Evolutionary conservation across 2,113 vertebrate genomes (phyloP).

Genomic region (Dromaius novaehollandiae): DNA sequence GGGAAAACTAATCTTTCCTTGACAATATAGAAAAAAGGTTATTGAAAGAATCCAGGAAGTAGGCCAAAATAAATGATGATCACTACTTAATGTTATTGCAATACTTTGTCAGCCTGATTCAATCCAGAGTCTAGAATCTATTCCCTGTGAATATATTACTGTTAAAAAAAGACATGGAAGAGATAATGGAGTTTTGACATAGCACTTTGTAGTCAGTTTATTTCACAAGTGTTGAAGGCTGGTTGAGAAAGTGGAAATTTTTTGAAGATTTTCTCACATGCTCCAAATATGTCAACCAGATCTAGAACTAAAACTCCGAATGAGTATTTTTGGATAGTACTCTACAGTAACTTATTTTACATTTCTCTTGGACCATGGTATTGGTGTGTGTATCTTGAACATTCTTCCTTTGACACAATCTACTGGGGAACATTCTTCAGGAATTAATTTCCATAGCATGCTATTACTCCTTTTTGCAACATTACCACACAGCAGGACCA

Average conservation of each 20-base stretch:
- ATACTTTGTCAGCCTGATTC: conserved; percentile 45
- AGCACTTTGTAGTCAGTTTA: conserved; percentile 58
- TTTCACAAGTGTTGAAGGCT: conserved; percentile 70
- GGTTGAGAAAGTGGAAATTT: conserved; percentile 61
- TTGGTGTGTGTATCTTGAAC: not conserved
- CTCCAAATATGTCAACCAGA: conserved; percentile 64
- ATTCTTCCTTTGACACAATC: not conserved
- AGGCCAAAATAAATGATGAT: conserved; percentile 3
- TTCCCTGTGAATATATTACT: conserved; percentile 50
- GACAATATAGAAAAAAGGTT: not conserved
- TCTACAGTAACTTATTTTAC: conserved; percentile 9
- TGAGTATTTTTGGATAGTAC: conserved; percentile 9
- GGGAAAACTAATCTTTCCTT: not conserved
- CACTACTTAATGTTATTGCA: not conserved
- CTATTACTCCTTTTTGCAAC: not conserved
- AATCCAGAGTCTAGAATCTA: conserved; percentile 30
- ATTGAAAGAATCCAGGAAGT: not conserved
- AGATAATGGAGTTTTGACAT: conserved; percentile 51
- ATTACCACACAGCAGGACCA: not conserved
- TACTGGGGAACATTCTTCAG: not conserved
- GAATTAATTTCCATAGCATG: not conserved
- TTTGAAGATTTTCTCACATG: conserved; percentile 61
- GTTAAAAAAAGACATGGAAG: conserved; percentile 49
- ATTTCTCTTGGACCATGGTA: not conserved
- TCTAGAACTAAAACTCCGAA: conserved; percentile 25